Evolutionary conservation across 1,140 invertebrate species (phyloP).

Genomic region (Heliconius melpomene): DNA sequence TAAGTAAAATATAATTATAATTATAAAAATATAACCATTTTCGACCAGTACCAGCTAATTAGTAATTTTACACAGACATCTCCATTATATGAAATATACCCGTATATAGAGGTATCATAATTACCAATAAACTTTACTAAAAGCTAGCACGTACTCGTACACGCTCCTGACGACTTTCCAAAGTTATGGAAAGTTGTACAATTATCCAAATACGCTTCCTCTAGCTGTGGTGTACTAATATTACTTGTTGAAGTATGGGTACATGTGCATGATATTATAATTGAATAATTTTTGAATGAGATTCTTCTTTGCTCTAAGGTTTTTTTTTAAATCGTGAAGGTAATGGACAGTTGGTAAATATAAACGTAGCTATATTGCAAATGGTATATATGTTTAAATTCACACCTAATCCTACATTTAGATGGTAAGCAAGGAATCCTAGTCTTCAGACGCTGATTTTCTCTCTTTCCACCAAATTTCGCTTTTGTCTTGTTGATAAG

Average conservation of each 20-base stretch:
- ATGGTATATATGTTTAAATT: too few species aligned
- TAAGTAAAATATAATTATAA: too few species aligned
- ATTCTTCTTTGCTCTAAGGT: not conserved
- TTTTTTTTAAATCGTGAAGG: too few species aligned
- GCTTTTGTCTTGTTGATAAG: too few species aligned
- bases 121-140: conserved; percentile 3
- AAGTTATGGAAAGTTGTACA: conserved; percentile 14
- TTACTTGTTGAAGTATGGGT: not conserved
- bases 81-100: not conserved
- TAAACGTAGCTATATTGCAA: too few species aligned
- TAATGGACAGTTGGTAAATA: too few species aligned
- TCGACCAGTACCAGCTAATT: not conserved
- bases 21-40: too few species aligned
- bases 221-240: not conserved
- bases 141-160: not conserved
- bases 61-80: not conserved
- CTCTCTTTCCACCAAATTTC: too few species aligned
- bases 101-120: not conserved
- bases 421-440: too few species aligned
- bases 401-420: too few species aligned
- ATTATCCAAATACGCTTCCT: conserved; percentile 14
- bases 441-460: too few species aligned
- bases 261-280: not conserved
- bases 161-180: not conserved
- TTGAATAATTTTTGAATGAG: not conserved